These are phyloP conservation scores for Drosophila hawaiiensis DNA, from an alignment of 2,888 invertebrate genomes.

Conservation along the genomic window DNA sequence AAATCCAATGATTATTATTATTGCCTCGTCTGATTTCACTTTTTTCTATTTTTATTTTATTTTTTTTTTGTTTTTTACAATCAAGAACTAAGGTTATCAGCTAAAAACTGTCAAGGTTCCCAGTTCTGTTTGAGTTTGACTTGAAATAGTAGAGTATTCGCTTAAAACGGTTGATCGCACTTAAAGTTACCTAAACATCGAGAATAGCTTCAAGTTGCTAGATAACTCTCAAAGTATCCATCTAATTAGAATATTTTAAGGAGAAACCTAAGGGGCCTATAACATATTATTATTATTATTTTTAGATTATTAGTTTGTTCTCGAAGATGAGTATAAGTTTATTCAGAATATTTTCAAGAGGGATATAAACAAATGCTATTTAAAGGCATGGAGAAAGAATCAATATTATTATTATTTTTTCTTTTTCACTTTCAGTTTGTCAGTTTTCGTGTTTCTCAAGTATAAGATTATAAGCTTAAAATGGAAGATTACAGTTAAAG, in stretches of 20 bases:
- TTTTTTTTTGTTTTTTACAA: background rate
- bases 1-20: conserved; percentile 18
- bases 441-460: background rate
- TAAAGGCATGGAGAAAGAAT: too few relatives aligned
- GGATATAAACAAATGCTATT: too few relatives aligned
- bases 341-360: too few relatives aligned
- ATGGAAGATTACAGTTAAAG: too few relatives aligned
- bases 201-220: background rate
- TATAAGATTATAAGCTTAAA: too few relatives aligned
- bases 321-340: too few relatives aligned
- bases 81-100: conserved; percentile 34
- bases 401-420: too few relatives aligned
- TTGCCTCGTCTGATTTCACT: conserved; percentile 51
- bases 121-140: background rate
- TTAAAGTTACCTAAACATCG: background rate
- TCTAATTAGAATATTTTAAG: background rate
- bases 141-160: background rate
- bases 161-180: background rate
- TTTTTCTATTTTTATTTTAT: conserved; percentile 5
- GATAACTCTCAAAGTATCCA: background rate
- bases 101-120: conserved; percentile 34
- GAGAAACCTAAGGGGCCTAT: background rate
- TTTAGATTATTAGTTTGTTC: background rate
- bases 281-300: background rate
- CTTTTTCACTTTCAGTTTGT: too few relatives aligned